Conservation (phyloP, 2,888 invertebrate species). For the Phymatocera aterrima region DNA sequence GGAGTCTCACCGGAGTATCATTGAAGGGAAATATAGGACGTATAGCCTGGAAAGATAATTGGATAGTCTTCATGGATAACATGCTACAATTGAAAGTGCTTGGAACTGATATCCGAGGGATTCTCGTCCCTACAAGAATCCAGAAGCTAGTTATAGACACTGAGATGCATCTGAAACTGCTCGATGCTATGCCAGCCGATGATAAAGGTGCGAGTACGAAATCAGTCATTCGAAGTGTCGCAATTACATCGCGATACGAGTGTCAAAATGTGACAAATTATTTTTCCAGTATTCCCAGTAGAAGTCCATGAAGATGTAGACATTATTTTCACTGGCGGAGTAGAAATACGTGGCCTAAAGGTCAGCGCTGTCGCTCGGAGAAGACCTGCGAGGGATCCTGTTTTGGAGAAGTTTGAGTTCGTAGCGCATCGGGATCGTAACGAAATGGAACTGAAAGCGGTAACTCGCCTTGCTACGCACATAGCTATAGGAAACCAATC, state of each 20-base stretch:
- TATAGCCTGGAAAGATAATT: conserved; percentile 79
- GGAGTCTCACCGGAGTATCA: conserved; percentile 75
- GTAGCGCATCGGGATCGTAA: conserved; percentile 77
- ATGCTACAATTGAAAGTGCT: conserved; percentile 81
- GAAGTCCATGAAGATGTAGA: conserved; percentile 54
- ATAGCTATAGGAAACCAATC: conserved; percentile 84
- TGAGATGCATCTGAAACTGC: conserved; percentile 67
- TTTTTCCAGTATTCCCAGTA: conserved; percentile 70
- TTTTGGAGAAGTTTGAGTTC: conserved; percentile 86
- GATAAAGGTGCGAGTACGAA: conserved; percentile 64
- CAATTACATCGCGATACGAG: neutral
- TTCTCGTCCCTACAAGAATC: conserved; percentile 79
- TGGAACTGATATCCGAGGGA: conserved; percentile 71
- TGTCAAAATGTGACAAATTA: neutral
- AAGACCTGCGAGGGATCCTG: conserved; percentile 83
- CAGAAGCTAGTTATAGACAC: conserved; percentile 78
- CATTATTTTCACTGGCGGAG: conserved; percentile 81
- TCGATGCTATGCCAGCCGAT: conserved; percentile 58
- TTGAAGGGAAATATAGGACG: conserved; percentile 70
- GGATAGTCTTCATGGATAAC: conserved; percentile 83
- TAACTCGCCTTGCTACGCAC: conserved; percentile 81
- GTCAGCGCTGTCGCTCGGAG: conserved; percentile 85
- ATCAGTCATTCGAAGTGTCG: neutral
- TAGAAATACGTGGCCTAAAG: conserved; percentile 86
- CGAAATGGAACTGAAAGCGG: conserved; percentile 57